Conservation (phyloP, 92 coral and sea anemone species). For the Heliopora coerulea region DNA sequence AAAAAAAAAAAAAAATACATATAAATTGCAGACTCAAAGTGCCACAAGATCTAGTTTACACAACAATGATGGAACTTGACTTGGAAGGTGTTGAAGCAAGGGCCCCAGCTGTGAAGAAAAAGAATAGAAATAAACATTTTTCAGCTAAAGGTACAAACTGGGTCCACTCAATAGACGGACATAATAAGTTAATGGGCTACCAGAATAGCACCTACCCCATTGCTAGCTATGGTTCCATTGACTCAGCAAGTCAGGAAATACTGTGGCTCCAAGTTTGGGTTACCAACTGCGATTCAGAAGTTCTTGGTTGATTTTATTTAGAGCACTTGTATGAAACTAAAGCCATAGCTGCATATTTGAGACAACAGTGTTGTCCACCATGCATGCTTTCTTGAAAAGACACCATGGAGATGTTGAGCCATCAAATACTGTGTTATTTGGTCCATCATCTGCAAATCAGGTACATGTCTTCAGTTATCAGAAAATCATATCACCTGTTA, state of each 20-base stretch:
- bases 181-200: conserved; percentile 54
- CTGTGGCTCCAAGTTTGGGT: conserved; percentile 51
- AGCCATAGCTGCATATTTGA: conserved; percentile 49
- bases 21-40: conserved; percentile 16
- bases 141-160: conserved; percentile 28
- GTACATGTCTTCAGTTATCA: background rate
- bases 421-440: conserved; percentile 14
- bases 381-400: conserved; percentile 59
- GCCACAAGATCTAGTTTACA: conserved; percentile 27
- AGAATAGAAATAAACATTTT: conserved; percentile 6
- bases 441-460: conserved; percentile 25
- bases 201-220: conserved; percentile 54
- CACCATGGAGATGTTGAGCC: conserved; percentile 26
- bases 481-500: no score
- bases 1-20: conserved; percentile 9
- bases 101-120: conserved; percentile 21
- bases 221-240: conserved; percentile 60
- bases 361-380: conserved; percentile 59
- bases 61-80: conserved; percentile 23
- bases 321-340: conserved; percentile 55
- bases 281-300: conserved; percentile 44
- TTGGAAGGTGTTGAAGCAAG: conserved; percentile 26
- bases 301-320: conserved; percentile 48
- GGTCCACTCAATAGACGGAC: conserved; percentile 28
- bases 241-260: conserved; percentile 54